These are phyloP conservation scores for Anadara kagoshimensis DNA, from an alignment of 1,140 invertebrate genomes.

Conservation along the genomic window DNA sequence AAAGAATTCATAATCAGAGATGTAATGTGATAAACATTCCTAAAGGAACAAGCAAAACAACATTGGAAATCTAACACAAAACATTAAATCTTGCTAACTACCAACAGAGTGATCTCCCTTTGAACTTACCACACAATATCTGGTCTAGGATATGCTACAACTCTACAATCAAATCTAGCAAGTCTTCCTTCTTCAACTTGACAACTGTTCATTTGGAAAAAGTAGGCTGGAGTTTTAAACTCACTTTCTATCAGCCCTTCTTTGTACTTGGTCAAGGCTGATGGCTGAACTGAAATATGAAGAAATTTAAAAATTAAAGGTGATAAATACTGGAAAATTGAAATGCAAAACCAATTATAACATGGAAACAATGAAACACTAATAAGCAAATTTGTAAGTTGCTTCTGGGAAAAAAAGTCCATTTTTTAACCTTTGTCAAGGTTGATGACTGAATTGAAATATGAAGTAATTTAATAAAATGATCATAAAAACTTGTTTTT, in stretches of 20 bases:
- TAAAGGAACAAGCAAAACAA: too few species aligned
- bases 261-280: conserved; percentile 35
- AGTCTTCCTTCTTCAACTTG: conserved; percentile 61
- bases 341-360: too few species aligned
- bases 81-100: too few species aligned
- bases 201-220: conserved; percentile 64
- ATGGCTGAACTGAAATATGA: conserved; percentile 30
- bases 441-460: conserved; percentile 30
- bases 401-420: neutral
- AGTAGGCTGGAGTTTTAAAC: conserved; percentile 53
- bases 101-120: too few species aligned
- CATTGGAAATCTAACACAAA: too few species aligned
- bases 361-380: too few species aligned
- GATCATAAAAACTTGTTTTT: neutral
- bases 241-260: conserved; percentile 44
- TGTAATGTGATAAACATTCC: too few species aligned
- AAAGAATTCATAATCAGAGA: too few species aligned
- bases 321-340: neutral
- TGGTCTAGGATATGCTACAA: conserved; percentile 95
- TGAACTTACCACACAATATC: conserved; percentile 84
- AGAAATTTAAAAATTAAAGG: neutral
- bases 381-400: too few species aligned
- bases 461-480: neutral
- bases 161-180: conserved; percentile 95
- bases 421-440: conserved; percentile 37